A percentile compares a stretch with the other conserved stretches of the same genome.
These are phyloP conservation scores for Prionace glauca DNA, from an alignment of 2,797 vertebrate genomes.

Conservation along the genomic window DNA sequence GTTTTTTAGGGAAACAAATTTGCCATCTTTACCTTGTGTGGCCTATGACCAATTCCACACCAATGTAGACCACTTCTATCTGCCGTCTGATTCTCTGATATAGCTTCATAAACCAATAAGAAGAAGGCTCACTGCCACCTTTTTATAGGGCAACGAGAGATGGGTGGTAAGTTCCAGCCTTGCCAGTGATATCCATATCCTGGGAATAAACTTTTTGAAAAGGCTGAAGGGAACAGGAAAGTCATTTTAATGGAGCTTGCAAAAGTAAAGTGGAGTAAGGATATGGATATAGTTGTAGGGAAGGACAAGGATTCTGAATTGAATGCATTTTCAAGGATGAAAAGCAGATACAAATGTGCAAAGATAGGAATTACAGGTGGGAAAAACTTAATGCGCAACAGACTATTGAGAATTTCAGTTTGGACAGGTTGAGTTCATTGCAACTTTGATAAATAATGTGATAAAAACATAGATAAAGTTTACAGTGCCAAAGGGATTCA, in stretches of 20 bases:
- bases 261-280: background rate
- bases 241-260: background rate
- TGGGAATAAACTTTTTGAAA: background rate
- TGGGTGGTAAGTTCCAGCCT: background rate
- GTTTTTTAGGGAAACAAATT: background rate
- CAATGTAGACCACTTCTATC: background rate
- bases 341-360: background rate
- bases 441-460: too few species aligned
- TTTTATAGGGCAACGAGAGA: background rate
- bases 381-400: background rate
- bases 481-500: too few species aligned
- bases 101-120: background rate
- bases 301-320: background rate
- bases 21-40: background rate
- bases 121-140: background rate
- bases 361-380: background rate
- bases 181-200: too few species aligned
- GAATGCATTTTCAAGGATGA: background rate
- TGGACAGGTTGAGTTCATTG: too few species aligned
- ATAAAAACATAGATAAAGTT: too few species aligned
- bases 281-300: background rate
- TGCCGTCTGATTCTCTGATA: background rate
- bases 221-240: background rate
- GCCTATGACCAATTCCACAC: background rate
- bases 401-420: too few species aligned